A percentile compares a stretch with the other conserved stretches of the same genome.
phyloP scores from a whole-genome alignment of 2,888 invertebrate species.

The Bedellia somnulentella region DNA sequence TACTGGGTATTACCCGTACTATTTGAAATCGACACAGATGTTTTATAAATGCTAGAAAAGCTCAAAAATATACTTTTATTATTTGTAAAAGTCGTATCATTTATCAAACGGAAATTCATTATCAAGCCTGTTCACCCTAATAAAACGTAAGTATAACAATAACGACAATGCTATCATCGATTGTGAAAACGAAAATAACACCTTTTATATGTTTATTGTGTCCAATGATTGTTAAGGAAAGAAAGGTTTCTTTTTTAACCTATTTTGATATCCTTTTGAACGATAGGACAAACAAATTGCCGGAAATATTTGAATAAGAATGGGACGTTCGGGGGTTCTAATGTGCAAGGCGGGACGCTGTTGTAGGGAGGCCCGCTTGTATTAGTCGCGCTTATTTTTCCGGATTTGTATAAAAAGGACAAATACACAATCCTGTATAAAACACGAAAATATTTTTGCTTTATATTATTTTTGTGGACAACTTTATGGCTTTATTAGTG shows the following conservation, averaged over 20 bases:
- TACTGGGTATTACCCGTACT: no score
- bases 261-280: conserved; percentile 30
- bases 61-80: no score
- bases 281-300: conserved; percentile 53
- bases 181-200: conserved; percentile 7
- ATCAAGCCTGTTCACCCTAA: no score
- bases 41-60: no score
- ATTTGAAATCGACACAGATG: no score
- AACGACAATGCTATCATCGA: no score
- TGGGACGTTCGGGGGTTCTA: conserved; percentile 48
- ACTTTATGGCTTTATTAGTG: conserved; percentile 48
- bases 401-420: conserved; percentile 50
- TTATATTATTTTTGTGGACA: conserved; percentile 42
- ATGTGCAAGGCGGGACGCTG: conserved; percentile 49
- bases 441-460: conserved; percentile 34
- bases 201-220: conserved; percentile 7
- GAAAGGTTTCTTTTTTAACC: conserved; percentile 23
- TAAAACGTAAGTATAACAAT: no score
- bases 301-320: conserved; percentile 59
- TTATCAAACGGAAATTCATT: no score
- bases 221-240: conserved; percentile 13
- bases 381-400: conserved; percentile 57
- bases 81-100: no score
- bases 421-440: conserved; percentile 40
- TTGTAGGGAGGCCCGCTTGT: conserved; percentile 36